Base-by-base conservation (phyloP, 2,888 invertebrate species). In the Mythimna pallens region DNA sequence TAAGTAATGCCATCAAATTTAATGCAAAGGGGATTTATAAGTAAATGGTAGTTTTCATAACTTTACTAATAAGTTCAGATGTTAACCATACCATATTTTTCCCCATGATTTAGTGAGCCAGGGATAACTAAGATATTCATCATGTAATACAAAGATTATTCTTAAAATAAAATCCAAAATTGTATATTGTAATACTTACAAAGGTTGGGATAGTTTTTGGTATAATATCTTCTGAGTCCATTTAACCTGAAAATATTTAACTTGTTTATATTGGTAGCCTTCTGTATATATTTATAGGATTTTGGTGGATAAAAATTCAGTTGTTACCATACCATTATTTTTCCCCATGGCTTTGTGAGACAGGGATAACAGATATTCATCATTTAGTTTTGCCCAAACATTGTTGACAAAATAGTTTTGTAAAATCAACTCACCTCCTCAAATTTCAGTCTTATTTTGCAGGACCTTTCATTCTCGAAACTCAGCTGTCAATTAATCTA, bases 351-450 rank as follows among this genome's bases (percentile, higher is more conserved):
- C 81, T 92, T 88, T 83, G 92, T 93, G 91, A 93, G 92, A 89
- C 93, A 93, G 93, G 93, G 93, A 93, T 93, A 93, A 93, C 93
- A 91, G 85, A 86, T 89, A 82, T 85, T 93, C 93, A 93, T 93
- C 92, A 93, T 90, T 80, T 54, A 69, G 30, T 14, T 22, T 22
- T 47, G 5, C 3, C n/a, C 5, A 30, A 57, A 30, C 14, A 25
- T 50, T 30, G 0, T 47, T 22, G 0, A n/a, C 47, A 10, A 9
- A 20, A 54, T 14, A 47, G 10, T 25, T n/a, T 50, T 25, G 12
- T 52, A 14, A 36, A 34, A 34, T 10, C 3, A 66, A 57, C 80
- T 80, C 34, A 77, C 77, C 63, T 22, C 0, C 12, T 3, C 22
- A 65, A 30, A 36, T 25, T 43, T 52, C 17, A 36, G 36, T 3